phyloP scores from a whole-genome alignment of 2,888 invertebrate species.

The Tachina grossa region DNA sequence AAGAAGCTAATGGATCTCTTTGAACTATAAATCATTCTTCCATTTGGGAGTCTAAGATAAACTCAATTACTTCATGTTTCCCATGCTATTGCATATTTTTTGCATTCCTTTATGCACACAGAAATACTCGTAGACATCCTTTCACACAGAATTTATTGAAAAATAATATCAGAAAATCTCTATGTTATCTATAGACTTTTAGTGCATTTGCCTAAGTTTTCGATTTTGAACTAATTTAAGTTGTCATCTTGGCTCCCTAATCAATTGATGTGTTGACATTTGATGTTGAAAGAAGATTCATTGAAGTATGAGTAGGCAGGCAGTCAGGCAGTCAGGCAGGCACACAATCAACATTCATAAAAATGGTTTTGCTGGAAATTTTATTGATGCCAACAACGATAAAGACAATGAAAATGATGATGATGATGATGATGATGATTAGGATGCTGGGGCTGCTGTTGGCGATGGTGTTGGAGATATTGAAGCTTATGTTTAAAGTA shows the following conservation, averaged over 20 bases:
- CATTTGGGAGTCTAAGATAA: neutral
- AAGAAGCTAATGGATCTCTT: neutral
- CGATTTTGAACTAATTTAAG: conserved; percentile 67
- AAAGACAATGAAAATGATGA: neutral
- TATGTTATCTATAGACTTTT: conserved; percentile 30
- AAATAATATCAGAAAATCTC: conserved; percentile 30
- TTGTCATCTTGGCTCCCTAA: conserved; percentile 68
- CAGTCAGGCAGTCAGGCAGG: conserved; percentile 56
- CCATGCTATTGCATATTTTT: neutral
- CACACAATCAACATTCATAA: conserved; percentile 35
- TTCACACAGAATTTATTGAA: conserved; percentile 19
- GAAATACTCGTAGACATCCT: neutral
- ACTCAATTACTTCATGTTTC: conserved; percentile 10
- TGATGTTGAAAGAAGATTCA: conserved; percentile 48
- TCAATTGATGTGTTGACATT: conserved; percentile 70
- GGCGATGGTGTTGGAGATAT: conserved; percentile 56
- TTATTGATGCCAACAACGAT: conserved; percentile 27
- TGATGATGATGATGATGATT: conserved; percentile 7
- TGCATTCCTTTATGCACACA: neutral
- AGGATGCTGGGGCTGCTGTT: conserved; percentile 8
- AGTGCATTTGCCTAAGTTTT: conserved; percentile 43
- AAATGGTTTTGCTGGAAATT: conserved; percentile 15
- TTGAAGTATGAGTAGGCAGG: conserved; percentile 40
- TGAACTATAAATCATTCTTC: neutral
- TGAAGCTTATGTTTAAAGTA: conserved; percentile 53